These are phyloP conservation scores for Platycheirus albimanus DNA, from an alignment of 2,888 invertebrate genomes.

Conservation along the genomic window DNA sequence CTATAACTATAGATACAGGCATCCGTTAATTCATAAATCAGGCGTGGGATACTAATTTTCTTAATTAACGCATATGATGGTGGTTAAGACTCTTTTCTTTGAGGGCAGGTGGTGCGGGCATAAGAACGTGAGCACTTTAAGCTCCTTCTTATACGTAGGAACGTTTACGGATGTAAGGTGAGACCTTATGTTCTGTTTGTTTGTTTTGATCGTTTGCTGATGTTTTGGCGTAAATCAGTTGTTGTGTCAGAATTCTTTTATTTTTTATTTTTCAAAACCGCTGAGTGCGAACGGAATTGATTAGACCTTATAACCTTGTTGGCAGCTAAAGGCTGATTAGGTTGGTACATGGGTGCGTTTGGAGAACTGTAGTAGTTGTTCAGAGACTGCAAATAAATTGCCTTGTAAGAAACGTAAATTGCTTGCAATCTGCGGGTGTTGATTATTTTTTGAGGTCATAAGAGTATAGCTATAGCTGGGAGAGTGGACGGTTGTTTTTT, in stretches of 20 bases:
- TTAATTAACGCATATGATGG: constrained; percentile 79
- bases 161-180: constrained; percentile 60
- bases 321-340: constrained; percentile 56
- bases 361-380: constrained; percentile 25
- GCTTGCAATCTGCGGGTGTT: constrained; percentile 45
- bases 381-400: constrained; percentile 49
- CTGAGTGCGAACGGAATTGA: constrained; percentile 59
- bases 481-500: too few relatives aligned
- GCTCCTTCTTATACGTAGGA: constrained; percentile 2
- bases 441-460: neutral
- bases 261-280: constrained; percentile 31
- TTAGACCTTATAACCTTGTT: constrained; percentile 68
- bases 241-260: neutral
- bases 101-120: constrained; percentile 48
- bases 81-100: constrained; percentile 12
- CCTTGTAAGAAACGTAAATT: constrained; percentile 40
- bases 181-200: constrained; percentile 61
- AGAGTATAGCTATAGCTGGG: too few relatives aligned
- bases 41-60: constrained; percentile 79
- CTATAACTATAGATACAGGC: constrained; percentile 21
- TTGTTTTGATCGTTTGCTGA: constrained; percentile 67
- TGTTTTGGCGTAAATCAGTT: constrained; percentile 62
- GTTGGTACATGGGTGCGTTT: constrained; percentile 29
- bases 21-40: constrained; percentile 78
- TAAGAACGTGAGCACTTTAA: neutral